Evolutionary conservation across 1,140 invertebrate genomes (phyloP), one percentile per base, ranked within the genome.

Genomic region (Drosophila kanapiae): DNA sequence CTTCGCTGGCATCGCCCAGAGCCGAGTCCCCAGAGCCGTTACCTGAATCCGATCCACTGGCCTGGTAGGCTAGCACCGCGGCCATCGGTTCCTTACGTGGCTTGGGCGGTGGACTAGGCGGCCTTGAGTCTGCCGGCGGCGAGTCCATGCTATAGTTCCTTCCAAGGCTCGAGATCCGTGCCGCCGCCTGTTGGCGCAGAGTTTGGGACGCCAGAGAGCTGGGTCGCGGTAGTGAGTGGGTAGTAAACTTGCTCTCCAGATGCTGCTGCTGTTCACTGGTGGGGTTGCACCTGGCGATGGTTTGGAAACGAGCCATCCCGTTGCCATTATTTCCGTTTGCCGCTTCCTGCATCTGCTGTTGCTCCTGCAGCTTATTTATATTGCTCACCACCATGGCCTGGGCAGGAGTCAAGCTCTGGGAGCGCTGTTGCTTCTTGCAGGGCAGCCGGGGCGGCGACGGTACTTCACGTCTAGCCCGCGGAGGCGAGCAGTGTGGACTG

Each of bases 11-110:
- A 75, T 96, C 95, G 13, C 95, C 95, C 61, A 96, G 94, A 0
- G 95, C 95, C 0, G 96, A 96, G 91, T 98, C 97, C 0, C 97
- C 97, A 0, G 97, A 97, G 0, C 97, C 97, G 80, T 97, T 97
- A 3, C 97, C 97, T 10, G 97, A 97, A 93, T 98, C 97, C 1
- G 96, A 97, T 1, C 97, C 97, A 47, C 96, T 97, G 1, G 96
- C 95, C 68, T 97, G 96, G 80, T 97, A 97, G 0, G 95, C 94
- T 27, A 94, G 93, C 23, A 95, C 94, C 8, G 94, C 86, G 1
- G 82, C 90, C 60, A 94, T 93, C 43, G 93, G 93, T 14, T 93
- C 93, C 75, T 94, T 94, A 13, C 91, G 85, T 3, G 95, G 96
- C 93, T 97, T 97, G 0, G 96, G 96, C 10, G 96, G 96, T 9